Conservation (phyloP, 2,888 invertebrate species). For the Oxyteleia sp. region DNA sequence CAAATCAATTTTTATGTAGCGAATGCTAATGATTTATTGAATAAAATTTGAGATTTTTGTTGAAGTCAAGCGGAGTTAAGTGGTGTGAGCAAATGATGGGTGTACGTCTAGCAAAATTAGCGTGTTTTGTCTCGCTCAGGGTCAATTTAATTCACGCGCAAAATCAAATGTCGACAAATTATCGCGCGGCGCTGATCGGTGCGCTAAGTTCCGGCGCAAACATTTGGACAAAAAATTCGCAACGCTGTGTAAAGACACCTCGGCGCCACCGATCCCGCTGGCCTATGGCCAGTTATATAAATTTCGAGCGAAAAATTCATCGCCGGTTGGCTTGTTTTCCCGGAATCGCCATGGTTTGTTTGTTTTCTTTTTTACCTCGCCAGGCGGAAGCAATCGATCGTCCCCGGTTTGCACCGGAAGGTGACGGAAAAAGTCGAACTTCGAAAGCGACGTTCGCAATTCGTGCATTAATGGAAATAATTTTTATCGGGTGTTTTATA, state of each 20-base stretch:
- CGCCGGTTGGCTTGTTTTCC: slow-evolving; percentile 8
- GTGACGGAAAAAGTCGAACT: background rate
- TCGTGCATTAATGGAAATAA: no score
- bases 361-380: background rate
- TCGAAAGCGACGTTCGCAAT: no score
- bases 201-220: slow-evolving; percentile 32
- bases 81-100: background rate
- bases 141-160: slow-evolving; percentile 29
- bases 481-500: no score
- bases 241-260: slow-evolving; percentile 23
- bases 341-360: no score
- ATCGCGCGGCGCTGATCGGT: slow-evolving; percentile 32
- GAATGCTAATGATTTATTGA: background rate
- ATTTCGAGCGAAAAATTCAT: slow-evolving; percentile 36
- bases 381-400: slow-evolving; percentile 7
- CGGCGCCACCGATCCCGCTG: slow-evolving; percentile 44
- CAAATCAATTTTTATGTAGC: no score
- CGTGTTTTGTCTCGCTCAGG: background rate
- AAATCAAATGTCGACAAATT: slow-evolving; percentile 31
- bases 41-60: no score
- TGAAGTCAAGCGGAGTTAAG: no score
- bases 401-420: background rate
- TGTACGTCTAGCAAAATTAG: background rate
- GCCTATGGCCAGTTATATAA: slow-evolving; percentile 55
- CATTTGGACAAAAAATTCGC: slow-evolving; percentile 52